Percentiles rank a stretch among this genome's conserved stretches.
Evolutionary conservation across 1,140 invertebrate species (phyloP).

Genomic region (Monochamus saltuarius): DNA sequence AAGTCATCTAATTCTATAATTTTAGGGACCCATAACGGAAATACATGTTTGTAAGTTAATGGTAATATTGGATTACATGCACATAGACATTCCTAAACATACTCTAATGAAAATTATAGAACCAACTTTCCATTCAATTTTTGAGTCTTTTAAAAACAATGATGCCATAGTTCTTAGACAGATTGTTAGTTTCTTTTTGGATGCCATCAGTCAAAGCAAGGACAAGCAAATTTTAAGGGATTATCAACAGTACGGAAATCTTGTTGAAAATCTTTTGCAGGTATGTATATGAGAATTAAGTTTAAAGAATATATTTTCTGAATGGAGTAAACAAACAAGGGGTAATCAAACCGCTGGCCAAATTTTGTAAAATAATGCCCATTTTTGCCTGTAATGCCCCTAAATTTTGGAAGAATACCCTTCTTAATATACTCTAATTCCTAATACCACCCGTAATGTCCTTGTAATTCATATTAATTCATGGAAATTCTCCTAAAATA

Average conservation of each 20-base stretch:
- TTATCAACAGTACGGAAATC: constrained; percentile 28
- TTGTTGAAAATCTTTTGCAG: constrained; percentile 30
- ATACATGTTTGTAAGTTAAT: constrained; percentile 59
- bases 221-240: constrained; percentile 16
- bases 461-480: too few species aligned
- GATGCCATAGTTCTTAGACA: constrained; percentile 56
- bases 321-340: not conserved
- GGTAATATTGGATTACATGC: constrained; percentile 58
- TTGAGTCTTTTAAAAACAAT: constrained; percentile 52
- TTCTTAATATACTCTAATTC: not conserved
- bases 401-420: not conserved
- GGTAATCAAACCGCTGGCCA: not conserved
- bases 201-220: constrained; percentile 46
- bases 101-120: constrained; percentile 56
- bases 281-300: constrained; percentile 16
- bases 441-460: too few species aligned
- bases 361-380: not conserved
- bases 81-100: constrained; percentile 55
- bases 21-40: constrained; percentile 49
- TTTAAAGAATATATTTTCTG: not conserved
- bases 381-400: too few species aligned
- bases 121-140: constrained; percentile 55
- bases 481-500: too few species aligned
- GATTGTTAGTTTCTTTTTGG: constrained; percentile 59
- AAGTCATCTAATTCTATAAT: constrained; percentile 24